Base-by-base conservation (phyloP, 92 coral and sea anemone species). In the Zoanthus sansibaricus region DNA sequence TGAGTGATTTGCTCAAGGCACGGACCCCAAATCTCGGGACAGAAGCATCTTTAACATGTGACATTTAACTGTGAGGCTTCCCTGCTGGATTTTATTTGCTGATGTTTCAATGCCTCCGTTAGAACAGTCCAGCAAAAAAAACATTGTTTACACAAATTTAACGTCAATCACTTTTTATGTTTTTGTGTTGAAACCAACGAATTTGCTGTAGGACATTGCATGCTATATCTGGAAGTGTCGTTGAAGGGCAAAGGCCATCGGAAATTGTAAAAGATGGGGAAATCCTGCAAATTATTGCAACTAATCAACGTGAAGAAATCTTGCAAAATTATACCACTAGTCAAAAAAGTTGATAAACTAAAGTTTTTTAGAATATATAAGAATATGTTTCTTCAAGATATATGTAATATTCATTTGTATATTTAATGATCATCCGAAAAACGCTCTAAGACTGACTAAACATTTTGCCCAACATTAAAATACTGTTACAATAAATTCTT, bases 41-140 rank as follows among this genome's bases (percentile, higher is more conserved):
- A 18, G 69, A 62, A 62, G 69, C 25, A 62, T 62, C 69, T n/a
- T 17, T 20, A 62, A 62, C 69, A 62, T 62, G 69, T 62, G 69
- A 62, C 69, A 62, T 31, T 62, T 62, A 62, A 62, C 10, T 49
- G 9, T 62, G 69, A 62, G 30, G n/a, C 8, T n/a, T 62, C 21
- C 69, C 8, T 17, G 69, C 69, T 18, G 69, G 21, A 62, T 62
- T 62, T 62, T 62, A 62, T 62, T 62, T 18, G 30, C 30, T 18
- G 69, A 62, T 62, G n/a, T 62, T 62, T 62, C 69, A 17, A 4
- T n/a, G 69, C 8, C 0, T 62, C 21, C 5, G 21, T 62, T 21
- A 62, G 69, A n/a, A 62, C 5, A 20, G 25, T 62, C 9, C 32
- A 62, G 25, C 69, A 21, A 20, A 9, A 37, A 37, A 20, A 62